Percentiles rank a stretch among this genome's conserved stretches.
Conservation (phyloP, 1,140 invertebrate genomes). For the Pemphigus obesinymphae region DNA sequence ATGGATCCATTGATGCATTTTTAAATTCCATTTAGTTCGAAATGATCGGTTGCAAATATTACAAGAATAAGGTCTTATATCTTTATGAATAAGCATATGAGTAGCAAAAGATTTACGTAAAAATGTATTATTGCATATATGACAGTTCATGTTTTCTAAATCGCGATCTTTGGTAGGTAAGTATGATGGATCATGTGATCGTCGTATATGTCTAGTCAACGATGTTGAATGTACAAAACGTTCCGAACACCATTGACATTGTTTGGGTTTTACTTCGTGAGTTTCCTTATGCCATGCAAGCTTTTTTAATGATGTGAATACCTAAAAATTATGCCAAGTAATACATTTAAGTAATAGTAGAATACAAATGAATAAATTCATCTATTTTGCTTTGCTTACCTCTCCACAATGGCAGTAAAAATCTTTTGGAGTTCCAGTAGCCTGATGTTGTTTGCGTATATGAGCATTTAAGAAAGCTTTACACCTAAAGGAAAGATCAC, state of each 20-base stretch:
- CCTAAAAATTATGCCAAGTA: not conserved
- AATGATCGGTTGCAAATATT: constrained; percentile 78
- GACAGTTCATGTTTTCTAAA: constrained; percentile 71
- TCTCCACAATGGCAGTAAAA: constrained; percentile 76
- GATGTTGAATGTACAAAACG: constrained; percentile 77
- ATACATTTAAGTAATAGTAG: not conserved
- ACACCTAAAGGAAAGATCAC: constrained; percentile 74
- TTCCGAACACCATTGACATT: constrained; percentile 75
- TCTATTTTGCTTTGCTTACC: not conserved
- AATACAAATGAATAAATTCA: not conserved
- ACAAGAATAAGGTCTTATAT: constrained; percentile 69
- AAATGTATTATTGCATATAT: constrained; percentile 74
- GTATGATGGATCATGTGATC: constrained; percentile 72
- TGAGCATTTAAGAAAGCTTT: constrained; percentile 83
- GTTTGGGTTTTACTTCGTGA: constrained; percentile 74
- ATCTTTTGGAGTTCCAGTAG: constrained; percentile 67
- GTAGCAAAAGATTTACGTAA: constrained; percentile 71
- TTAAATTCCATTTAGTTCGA: constrained; percentile 82
- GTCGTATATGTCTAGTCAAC: constrained; percentile 74
- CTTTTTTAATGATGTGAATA: constrained; percentile 71
- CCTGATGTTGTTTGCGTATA: constrained; percentile 64
- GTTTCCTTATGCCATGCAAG: constrained; percentile 79
- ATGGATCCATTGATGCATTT: constrained; percentile 85
- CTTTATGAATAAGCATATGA: constrained; percentile 73
- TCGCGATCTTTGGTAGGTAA: constrained; percentile 57